A percentile compares a stretch with the other conserved stretches of the same genome.
Evolutionary conservation across 2,888 invertebrate species (phyloP).

Genomic region (Coenonympha arcania): DNA sequence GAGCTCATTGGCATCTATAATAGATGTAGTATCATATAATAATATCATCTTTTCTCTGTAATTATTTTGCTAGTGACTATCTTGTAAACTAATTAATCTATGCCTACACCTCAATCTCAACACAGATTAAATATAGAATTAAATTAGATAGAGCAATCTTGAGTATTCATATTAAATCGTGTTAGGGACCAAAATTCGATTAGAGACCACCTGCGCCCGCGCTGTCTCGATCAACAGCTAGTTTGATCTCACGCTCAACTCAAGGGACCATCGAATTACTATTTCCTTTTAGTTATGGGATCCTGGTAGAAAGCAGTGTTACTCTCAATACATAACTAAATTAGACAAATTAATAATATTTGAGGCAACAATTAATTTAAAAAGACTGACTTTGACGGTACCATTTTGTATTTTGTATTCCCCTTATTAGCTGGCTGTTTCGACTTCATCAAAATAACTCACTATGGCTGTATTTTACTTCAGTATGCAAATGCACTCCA

Average conservation of each 20-base stretch:
- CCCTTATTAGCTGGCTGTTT: slow-evolving; percentile 40
- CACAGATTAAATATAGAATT: no score
- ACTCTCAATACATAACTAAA: no score
- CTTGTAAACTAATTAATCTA: no score
- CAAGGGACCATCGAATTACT: neutral
- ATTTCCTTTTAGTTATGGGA: no score
- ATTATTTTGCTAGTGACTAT: no score
- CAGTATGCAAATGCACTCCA: slow-evolving; percentile 70
- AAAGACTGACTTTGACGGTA: neutral
- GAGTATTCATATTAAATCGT: neutral
- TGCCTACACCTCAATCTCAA: no score
- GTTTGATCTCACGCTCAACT: no score
- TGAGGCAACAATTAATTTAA: neutral
- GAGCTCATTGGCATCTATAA: slow-evolving; percentile 31
- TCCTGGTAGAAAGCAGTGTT: no score
- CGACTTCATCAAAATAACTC: slow-evolving; percentile 62
- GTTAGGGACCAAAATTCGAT: slow-evolving; percentile 11
- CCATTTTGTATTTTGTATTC: slow-evolving; percentile 6
- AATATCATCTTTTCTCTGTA: neutral
- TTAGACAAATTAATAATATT: neutral
- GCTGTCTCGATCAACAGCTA: slow-evolving; percentile 27
- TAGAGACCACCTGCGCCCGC: slow-evolving; percentile 51
- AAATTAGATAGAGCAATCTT: neutral
- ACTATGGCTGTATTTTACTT: slow-evolving; percentile 60
- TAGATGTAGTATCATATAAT: slow-evolving; percentile 25